These are phyloP conservation scores for Bostrychus sinensis DNA, from an alignment of 2,113 vertebrate species.

Conservation along the genomic window DNA sequence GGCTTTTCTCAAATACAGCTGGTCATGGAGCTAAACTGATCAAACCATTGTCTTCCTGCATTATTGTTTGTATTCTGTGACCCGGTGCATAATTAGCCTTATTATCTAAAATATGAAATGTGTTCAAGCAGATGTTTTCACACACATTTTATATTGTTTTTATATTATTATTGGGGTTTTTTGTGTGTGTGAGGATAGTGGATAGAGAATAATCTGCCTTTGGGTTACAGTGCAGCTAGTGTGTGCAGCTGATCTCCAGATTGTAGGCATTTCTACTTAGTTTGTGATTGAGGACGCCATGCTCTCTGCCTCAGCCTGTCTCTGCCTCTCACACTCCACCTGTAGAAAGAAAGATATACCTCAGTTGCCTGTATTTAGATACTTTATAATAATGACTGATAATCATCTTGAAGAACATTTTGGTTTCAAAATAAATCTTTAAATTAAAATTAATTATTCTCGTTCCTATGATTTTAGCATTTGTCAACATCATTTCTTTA, in stretches of 20 bases:
- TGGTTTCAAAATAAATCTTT: constrained; percentile 75
- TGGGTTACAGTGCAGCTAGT: constrained; percentile 23
- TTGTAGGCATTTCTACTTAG: constrained; percentile 12
- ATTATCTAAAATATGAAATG: too few species aligned
- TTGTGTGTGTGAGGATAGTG: constrained; percentile 13
- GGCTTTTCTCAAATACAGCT: too few species aligned
- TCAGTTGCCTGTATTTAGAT: constrained; percentile 83
- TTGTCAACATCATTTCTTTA: too few species aligned
- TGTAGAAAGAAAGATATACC: constrained; percentile 78
- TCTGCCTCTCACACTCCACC: constrained; percentile 38
- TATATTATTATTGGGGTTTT: constrained; percentile 22
- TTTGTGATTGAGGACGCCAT: constrained; percentile 10
- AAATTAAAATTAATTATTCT: constrained; percentile 30
- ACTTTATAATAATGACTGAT: constrained; percentile 76
- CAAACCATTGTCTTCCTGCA: too few species aligned
- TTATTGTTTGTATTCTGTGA: too few species aligned
- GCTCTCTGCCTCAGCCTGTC: constrained; percentile 19
- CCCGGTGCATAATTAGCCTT: too few species aligned
- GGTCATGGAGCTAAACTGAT: too few species aligned
- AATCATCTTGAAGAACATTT: constrained; percentile 63
- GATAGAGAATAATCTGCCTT: constrained; percentile 12
- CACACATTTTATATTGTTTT: neutral
- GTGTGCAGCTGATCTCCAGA: constrained; percentile 18
- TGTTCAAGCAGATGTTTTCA: too few species aligned
- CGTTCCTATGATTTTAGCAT: neutral